Evolutionary conservation across 2,888 invertebrate genomes (phyloP), one percentile per base, ranked within the genome.

Genomic region (Lasiommata megera): DNA sequence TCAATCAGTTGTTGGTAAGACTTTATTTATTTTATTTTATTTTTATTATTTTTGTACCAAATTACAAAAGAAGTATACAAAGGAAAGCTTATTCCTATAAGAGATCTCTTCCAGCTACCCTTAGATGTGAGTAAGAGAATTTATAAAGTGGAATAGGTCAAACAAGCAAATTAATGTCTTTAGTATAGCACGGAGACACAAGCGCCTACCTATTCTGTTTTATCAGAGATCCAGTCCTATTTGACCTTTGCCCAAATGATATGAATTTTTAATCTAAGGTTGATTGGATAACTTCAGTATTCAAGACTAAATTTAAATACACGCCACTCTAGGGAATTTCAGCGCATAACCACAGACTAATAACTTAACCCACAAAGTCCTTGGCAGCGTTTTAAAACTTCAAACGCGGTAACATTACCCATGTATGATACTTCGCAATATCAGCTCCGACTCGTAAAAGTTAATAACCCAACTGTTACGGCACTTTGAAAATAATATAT

Each of bases 401-500:
- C 14, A 38, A 16, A 38, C 1, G 38, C 38, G 7, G 8, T 8
- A 2, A 6, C 12, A 2, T 40, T 40, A 7, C 38, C 7, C 16
- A 7, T 16, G 6, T 38, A 38, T 38, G n/a, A 23, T 28, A 8
- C 28, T 44, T 28, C 28, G n/a, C 3, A 12, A 14, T 18, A 28
- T 44, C 2, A 44, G 8, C 28, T 28, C 43, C 1, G 12, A 28
- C 29, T 16, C 12, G 16, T 31, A 46, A 31, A 31, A 36, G 11
- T 44, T 36, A 44, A 28, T 54, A 44, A 43, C 23, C 9, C n/a
- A 28, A 37, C 16, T 12, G n/a, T 54, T 46, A 37, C 9, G 23
- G 54, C 18, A 31, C 44, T 47, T 55, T 40, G 18, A 54, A 54
- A 55, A 40, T 31, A 48, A 55, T 47, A 54, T 31, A 54, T 16